phyloP scores from a whole-genome alignment of 2,113 vertebrate genomes.

The Lagopus muta region DNA sequence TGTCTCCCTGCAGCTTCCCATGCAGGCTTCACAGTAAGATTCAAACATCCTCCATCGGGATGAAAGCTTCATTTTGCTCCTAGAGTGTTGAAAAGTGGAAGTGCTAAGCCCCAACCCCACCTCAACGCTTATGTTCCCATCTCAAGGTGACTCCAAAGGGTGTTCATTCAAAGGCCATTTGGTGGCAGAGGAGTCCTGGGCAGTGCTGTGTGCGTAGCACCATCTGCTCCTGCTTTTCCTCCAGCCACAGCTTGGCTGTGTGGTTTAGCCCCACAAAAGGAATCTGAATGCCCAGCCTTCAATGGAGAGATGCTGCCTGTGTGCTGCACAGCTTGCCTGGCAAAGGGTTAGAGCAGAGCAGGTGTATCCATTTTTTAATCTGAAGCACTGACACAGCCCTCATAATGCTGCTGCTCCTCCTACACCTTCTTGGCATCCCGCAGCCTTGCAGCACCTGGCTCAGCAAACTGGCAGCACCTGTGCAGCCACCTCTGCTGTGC shows the following conservation, averaged over 20 bases:
- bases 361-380: not conserved
- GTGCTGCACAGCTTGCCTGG: accelerated
- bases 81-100: not conserved
- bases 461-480: not conserved
- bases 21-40: not conserved
- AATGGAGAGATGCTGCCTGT: not conserved
- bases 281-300: not conserved
- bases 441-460: not conserved
- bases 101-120: no score
- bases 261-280: not conserved
- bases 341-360: accelerated
- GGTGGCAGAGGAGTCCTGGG: not conserved
- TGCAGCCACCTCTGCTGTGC: not conserved
- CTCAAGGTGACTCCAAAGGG: not conserved
- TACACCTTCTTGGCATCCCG: not conserved
- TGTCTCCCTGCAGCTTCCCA: accelerated
- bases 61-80: not conserved
- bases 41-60: not conserved
- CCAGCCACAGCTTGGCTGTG: accelerated
- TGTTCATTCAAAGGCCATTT: not conserved
- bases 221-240: not conserved
- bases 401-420: not conserved
- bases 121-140: no score
- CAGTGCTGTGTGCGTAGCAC: not conserved
- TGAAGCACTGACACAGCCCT: not conserved